Evolutionary conservation across 2,113 vertebrate genomes (phyloP), one percentile per base, ranked within the genome.

Genomic region (Gavialis gangeticus): DNA sequence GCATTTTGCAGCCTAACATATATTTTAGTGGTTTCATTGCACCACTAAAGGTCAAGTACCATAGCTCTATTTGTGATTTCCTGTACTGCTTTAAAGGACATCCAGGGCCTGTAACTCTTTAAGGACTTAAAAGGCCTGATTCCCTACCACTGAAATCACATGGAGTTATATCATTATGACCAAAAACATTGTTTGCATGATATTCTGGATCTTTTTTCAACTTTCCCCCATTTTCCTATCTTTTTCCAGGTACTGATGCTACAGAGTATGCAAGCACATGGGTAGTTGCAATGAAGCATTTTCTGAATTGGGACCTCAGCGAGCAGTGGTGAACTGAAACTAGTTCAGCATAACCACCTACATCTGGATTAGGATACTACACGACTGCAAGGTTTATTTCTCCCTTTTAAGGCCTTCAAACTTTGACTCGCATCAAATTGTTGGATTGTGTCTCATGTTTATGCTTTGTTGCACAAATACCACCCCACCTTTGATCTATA

Each of bases 41-140:
- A 82, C 89, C 79, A 77, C 91, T 96, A 96, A 97, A 96, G 95
- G 94, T 95, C 90, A 97, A 93, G 79, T 67, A 67, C 83, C 93
- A 59, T 91, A 80, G 75, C 94, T 79, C 77, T 83, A 92, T 71
- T 87, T 93, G 91, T 89, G 90, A 87, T 96, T 97, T 97, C 95
- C 94, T 94, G 22, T 91, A 21, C 91, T 85, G 88, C 92, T 94
- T 86, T 96, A 91, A 95, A 96, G 81, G 86, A 88, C 88, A 90
- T 93, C 88, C 78, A 95, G 82, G 90, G 77, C 88, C 84, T 94
- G 76, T 95, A 95, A 96, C 82, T 94, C 93, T 93, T 93, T 79
- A 91, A 90, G 82, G 22, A 91, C 84, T 93, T 96, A 95, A 92
- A 89, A 75, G 75, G 46, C 75, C 34, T 75, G 58, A 1, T 91